Evolutionary conservation across 2,797 vertebrate species (phyloP), one percentile per base, ranked within the genome.

Genomic region (Alectoris magna): DNA sequence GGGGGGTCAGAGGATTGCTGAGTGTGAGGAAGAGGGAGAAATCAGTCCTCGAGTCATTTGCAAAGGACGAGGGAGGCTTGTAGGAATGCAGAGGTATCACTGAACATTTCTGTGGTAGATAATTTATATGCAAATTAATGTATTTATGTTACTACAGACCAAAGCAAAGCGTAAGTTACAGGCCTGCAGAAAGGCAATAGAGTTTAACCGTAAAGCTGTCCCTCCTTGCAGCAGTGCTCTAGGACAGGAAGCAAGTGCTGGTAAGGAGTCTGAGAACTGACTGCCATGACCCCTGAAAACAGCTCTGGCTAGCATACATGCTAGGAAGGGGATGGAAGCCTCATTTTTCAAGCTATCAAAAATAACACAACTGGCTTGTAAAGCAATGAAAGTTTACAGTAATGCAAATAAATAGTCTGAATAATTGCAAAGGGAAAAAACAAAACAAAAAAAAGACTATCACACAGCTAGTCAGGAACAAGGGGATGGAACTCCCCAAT

Each of bases 301-400:
- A 71, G 69, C 49, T 90, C 92, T 59, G 74, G 48, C 58, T 82
- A 58, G 81, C 49, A 31, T 39, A 38, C 70, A 9, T 43, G 34
- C 72, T 51, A 43, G 38, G 31, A 55, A 71, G 31, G 10, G 41
- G 72, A 79, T 8, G 38, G 60, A 34, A 85, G 62, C 68, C 34
- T 83, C 48, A 11, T 48, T 86, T 84, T 87, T 77, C 82, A 77
- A 73, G 58, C 41, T 56, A 64, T 83, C 66, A 60, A 76, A 91
- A 85, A 60, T 36, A 83, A 77, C 38, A 64, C 26, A 83, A 58
- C 76, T 92, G 72, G 76, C 83, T 90, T 81, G 36, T 58, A 88
- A 48, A 36, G 53, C 22, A 44, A 21, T 27, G 66, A 31, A 84
- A 86, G 84, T 70, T 63, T 70, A 70, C 46, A 73, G 63, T 41